Evolutionary conservation across 2,797 vertebrate genomes (phyloP), one percentile per base, ranked within the genome.

Genomic region (Coracias cyanogaster): DNA sequence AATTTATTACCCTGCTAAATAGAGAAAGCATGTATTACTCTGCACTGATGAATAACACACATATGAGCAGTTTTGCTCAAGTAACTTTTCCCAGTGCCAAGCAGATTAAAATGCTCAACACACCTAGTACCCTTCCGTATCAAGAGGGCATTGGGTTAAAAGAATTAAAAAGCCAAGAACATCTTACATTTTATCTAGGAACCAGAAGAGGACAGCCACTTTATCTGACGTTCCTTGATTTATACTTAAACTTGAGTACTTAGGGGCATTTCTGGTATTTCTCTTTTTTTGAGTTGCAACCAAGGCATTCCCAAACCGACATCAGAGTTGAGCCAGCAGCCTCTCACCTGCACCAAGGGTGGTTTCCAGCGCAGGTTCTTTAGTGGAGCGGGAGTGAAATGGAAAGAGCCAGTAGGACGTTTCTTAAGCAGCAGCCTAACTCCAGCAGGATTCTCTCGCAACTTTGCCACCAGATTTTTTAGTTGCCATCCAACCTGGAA

Each of bases 281-380:
- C n/a, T 64, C 37, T 37, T 65, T 45, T 86, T 78, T 85, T 41
- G 41, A 74, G 17, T 6, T 76, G 20, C 37, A 73, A 52, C 21
- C 29, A 58, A 70, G 35, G 11, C 61, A 64, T 41, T 84, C 28
- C 18, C 51, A 76, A 26, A 19, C 14, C 3, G 5, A 21, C 2
- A 7, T 29, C 3, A 78, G 15, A 91, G 64, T 12, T 61, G 28
- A 66, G n/a, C 21, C 6, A 1, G 31, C 29, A 64, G 48, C 19
- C 7, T 85, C 71, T 54, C 90, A 99, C 99, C 99, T 99, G 99
- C 15, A 99, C 98, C 10, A 98, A 98, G 2, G 99, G 98, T 0
- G 99, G 99, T 72, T 98, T 99, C 99, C 99, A 99, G 67, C 99
- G 98, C 83, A 99, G 96, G 97, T 99, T 99, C 81, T 99, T 99